Percentiles rank a stretch among this genome's conserved stretches.
These are phyloP conservation scores for Neostethus bicornis DNA, from an alignment of 2,797 vertebrate genomes.

Conservation along the genomic window DNA sequence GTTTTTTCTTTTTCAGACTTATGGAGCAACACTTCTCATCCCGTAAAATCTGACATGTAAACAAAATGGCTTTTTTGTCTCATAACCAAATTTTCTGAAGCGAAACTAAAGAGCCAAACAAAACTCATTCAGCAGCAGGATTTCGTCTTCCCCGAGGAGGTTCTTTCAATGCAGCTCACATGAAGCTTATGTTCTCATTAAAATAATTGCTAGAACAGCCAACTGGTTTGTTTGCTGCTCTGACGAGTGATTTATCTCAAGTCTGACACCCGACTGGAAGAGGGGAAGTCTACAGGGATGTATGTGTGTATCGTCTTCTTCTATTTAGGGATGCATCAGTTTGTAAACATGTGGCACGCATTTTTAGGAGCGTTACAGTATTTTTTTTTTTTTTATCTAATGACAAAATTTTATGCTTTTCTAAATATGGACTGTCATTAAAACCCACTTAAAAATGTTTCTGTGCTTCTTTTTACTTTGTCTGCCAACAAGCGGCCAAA, in stretches of 20 bases:
- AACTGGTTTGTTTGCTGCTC: conserved; percentile 41
- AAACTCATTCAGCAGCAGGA: conserved; percentile 60
- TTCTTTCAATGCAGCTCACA: conserved; percentile 50
- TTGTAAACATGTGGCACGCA: not conserved
- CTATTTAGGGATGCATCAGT: not conserved
- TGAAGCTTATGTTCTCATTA: conserved; percentile 71
- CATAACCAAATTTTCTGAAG: conserved; percentile 34
- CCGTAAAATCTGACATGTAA: conserved; percentile 51
- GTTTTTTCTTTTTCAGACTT: conserved; percentile 1
- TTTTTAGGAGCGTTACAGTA: not conserved
- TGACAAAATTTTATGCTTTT: too few species aligned
- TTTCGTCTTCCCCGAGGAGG: conserved; percentile 60
- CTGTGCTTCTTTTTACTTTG: too few species aligned
- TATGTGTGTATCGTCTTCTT: conserved; percentile 1
- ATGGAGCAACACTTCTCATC: conserved; percentile 23
- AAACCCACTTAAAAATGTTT: too few species aligned
- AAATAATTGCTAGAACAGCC: conserved; percentile 68
- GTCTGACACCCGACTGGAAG: conserved; percentile 47
- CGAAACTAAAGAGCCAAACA: conserved; percentile 55
- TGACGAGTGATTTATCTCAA: conserved; percentile 57
- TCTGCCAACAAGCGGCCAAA: too few species aligned
- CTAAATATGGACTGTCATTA: too few species aligned
- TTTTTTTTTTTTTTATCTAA: too few species aligned
- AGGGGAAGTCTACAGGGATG: conserved; percentile 31
- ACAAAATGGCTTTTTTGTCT: conserved; percentile 46